Base-by-base conservation (phyloP, 2,113 vertebrate species). In the Cyrtonyx montezumae region DNA sequence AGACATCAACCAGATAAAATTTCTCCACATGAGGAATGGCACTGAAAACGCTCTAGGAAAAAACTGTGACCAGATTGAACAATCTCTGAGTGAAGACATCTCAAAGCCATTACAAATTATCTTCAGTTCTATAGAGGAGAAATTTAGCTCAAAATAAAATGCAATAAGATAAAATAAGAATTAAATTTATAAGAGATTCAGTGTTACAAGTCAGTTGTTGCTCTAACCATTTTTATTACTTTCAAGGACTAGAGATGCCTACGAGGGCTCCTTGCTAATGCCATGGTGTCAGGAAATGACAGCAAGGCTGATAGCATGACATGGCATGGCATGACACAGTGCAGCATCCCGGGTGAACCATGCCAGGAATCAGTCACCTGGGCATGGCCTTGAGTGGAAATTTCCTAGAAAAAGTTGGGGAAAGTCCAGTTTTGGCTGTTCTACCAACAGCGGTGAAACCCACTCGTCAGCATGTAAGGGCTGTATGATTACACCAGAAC, bases 41-140 rank as follows among this genome's bases (percentile, higher is more conserved):
- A 90, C 30, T 56, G 59, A 88, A 91, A 94, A 93, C 8, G 6
- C 45, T 66, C 49, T 30, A 58, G 30, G 15, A 84, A 85, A 94
- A 87, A 53, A 46, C 53, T 78, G 37, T 11, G 21, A 74, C 46
- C 58, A 86, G 65, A 84, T 32, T 51, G 61, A 86, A 61, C 28
- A 51, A 34, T 4, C 37, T 51, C 25, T 2, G 7, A 80, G 17
- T 18, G 19, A 56, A 91, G 88, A 59, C 16, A 79, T 40, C 53
- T 11, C 34, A 66, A 93, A 86, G 62, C 16, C 32, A 93, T 65
- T 26, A 1, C 4, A 34, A 78, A 80, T 75, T 69, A 76, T 8
- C 1, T 76, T 18, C 59, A 37, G 30, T 56, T 86, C 36, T 42
- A 34, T 22, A 48, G 3, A 78, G 84, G 42, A 19, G 80, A n/a